Conservation (phyloP, 2,113 vertebrate species). For the Strix aluco region DNA sequence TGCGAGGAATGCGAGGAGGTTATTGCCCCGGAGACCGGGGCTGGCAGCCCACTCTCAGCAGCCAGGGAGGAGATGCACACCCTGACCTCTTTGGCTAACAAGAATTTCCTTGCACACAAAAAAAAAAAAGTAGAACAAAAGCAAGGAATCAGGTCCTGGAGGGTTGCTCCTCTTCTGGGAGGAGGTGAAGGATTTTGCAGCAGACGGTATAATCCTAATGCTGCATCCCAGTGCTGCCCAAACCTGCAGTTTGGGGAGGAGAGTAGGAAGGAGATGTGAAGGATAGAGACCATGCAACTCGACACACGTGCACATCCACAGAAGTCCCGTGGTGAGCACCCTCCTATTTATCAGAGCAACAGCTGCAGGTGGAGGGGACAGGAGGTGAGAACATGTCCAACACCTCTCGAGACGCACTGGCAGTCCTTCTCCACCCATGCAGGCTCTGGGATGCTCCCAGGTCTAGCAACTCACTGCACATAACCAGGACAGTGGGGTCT, state of each 20-base stretch:
- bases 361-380: neutral
- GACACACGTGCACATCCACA: rapidly evolving
- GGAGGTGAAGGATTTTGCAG: neutral
- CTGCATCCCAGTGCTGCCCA: neutral
- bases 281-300: neutral
- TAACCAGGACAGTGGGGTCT: neutral
- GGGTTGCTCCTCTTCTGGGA: neutral
- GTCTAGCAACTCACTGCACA: neutral
- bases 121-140: neutral
- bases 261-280: neutral
- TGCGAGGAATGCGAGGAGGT: slow-evolving; percentile 55
- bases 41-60: slow-evolving; percentile 14
- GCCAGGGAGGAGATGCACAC: neutral
- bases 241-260: neutral
- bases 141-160: neutral
- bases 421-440: neutral
- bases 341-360: neutral
- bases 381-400: rapidly evolving
- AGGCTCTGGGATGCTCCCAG: neutral
- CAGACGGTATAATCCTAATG: neutral
- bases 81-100: slow-evolving; percentile 27
- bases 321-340: neutral
- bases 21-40: slow-evolving; percentile 28
- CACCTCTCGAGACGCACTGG: neutral
- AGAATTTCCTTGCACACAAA: neutral